phyloP scores from a whole-genome alignment of 2,888 invertebrate genomes.

The Margaritifera margaritifera region DNA sequence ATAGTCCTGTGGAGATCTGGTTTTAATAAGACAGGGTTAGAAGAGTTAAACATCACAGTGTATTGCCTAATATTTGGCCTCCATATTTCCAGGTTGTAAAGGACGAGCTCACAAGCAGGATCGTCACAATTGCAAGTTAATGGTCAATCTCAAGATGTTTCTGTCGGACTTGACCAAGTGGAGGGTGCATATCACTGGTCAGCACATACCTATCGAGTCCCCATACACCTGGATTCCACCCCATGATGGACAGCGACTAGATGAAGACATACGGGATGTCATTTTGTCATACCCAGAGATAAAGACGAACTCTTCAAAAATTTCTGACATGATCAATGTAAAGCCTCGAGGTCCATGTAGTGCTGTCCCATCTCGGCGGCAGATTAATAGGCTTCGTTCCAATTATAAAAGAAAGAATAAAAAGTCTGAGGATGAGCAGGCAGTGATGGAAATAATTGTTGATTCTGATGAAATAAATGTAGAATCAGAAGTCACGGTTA shows the following conservation, averaged over 20 bases:
- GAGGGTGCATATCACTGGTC: constrained; percentile 63
- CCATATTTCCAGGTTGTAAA: constrained; percentile 51
- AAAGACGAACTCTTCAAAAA: constrained; percentile 29
- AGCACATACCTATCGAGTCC: constrained; percentile 52
- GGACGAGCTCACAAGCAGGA: constrained; percentile 65
- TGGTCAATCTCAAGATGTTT: constrained; percentile 63
- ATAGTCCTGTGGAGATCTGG: no score
- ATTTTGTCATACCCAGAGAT: constrained; percentile 42
- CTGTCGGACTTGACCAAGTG: constrained; percentile 62
- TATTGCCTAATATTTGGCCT: no score
- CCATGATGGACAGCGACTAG: constrained; percentile 36
- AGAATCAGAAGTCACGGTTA: no score
- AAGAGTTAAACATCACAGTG: no score
- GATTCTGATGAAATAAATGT: no score
- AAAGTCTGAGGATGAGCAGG: no score
- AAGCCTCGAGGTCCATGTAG: constrained; percentile 15
- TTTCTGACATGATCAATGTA: constrained; percentile 32
- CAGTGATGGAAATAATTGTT: no score
- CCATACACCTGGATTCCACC: constrained; percentile 51
- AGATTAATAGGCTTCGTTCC: no score
- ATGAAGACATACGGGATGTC: constrained; percentile 51
- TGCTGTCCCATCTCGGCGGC: constrained; percentile 28
- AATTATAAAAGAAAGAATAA: no score
- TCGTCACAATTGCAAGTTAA: constrained; percentile 63
- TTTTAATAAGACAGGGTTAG: no score